Percentiles rank a stretch among this genome's conserved stretches.
Evolutionary conservation across 2,113 vertebrate species (phyloP).

Genomic region (Fregetta grallaria): DNA sequence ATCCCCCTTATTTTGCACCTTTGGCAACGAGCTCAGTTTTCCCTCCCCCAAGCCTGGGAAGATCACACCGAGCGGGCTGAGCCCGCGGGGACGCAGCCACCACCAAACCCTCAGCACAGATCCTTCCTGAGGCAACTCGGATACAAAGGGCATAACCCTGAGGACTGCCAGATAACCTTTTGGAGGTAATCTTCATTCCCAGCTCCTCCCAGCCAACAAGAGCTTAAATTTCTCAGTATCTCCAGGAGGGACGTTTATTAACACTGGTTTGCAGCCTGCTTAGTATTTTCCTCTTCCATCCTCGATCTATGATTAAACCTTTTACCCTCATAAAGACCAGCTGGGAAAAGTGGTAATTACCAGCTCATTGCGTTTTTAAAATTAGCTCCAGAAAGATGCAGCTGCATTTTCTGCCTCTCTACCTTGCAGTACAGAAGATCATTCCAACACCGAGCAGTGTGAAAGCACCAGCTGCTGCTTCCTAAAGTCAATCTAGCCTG

Average conservation of each 20-base stretch:
- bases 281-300: not conserved
- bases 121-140: not conserved
- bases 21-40: not conserved
- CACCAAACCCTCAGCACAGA: not conserved
- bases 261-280: not conserved
- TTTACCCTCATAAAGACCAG: constrained; percentile 37
- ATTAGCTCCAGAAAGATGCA: constrained; percentile 43
- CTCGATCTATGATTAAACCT: not conserved
- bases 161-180: not conserved
- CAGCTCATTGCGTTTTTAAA: constrained; percentile 21
- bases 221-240: not conserved
- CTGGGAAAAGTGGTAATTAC: constrained; percentile 31
- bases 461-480: constrained; percentile 57
- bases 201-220: not conserved
- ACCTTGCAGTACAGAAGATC: constrained; percentile 1
- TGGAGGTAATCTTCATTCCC: not conserved
- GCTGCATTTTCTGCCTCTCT: constrained; percentile 45
- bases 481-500: constrained; percentile 29
- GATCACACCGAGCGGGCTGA: not conserved
- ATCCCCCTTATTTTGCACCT: not conserved
- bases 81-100: rapidly evolving
- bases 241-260: not conserved
- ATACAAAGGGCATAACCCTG: not conserved
- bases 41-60: not conserved
- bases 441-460: not conserved